A percentile compares a stretch with the other conserved stretches of the same genome.
Evolutionary conservation across 35 echinoderm and acorn worm species (phyloP).

Genomic region (Acanthaster planci): DNA sequence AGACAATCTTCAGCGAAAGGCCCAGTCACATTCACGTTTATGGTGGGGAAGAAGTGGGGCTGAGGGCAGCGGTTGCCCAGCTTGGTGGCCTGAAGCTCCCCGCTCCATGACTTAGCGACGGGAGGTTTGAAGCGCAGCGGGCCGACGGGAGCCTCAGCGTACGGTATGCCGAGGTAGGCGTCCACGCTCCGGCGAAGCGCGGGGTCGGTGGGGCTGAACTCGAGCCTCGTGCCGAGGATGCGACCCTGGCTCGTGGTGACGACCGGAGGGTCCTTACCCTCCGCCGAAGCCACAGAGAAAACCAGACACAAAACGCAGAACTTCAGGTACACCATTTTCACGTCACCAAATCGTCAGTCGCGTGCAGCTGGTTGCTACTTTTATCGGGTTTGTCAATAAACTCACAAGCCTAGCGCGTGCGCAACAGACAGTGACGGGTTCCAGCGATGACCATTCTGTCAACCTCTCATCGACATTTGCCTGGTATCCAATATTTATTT

Average conservation of each 20-base stretch:
- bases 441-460: too few species aligned
- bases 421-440: too few species aligned
- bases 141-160: constrained; percentile 60
- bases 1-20: constrained; percentile 77
- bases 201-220: background rate
- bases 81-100: background rate
- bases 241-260: constrained; percentile 11
- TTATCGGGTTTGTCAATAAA: too few species aligned
- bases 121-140: constrained; percentile 51
- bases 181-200: constrained; percentile 13
- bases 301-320: too few species aligned
- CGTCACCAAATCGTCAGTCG: too few species aligned
- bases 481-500: too few species aligned
- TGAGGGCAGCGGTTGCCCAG: constrained; percentile 5
- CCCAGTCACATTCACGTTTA: background rate
- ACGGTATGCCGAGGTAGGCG: constrained; percentile 51
- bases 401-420: too few species aligned
- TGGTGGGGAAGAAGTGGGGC: background rate
- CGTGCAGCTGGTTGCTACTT: too few species aligned
- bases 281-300: background rate
- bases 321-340: too few species aligned
- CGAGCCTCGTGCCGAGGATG: background rate
- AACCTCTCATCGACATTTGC: too few species aligned
- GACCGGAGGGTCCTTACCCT: background rate
- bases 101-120: constrained; percentile 37